Conservation (phyloP, 2,113 vertebrate genomes). For the Glareola pratincola region DNA sequence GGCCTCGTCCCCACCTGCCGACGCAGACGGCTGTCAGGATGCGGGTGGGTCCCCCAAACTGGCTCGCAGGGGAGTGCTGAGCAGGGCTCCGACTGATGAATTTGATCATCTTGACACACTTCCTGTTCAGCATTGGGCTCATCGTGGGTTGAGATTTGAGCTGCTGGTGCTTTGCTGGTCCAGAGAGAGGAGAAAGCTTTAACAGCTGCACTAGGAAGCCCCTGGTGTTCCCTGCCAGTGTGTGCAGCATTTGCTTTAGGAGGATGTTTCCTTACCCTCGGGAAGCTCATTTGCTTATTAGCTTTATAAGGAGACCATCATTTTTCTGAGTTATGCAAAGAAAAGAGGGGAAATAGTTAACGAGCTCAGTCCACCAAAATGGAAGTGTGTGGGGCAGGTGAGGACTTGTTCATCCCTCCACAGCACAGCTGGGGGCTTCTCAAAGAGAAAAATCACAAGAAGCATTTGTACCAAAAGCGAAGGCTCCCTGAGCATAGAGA, state of each 20-base stretch:
- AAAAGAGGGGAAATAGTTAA: neutral
- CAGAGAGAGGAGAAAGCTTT: neutral
- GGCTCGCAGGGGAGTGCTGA: neutral
- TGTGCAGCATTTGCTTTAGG: neutral
- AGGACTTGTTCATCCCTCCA: neutral
- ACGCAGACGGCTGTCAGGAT: neutral
- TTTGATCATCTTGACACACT: neutral
- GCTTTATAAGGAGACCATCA: neutral
- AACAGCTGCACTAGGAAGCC: neutral
- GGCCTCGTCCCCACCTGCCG: neutral
- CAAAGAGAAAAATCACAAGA: neutral
- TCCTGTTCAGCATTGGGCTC: neutral
- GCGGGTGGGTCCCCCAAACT: neutral
- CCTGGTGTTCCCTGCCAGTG: neutral
- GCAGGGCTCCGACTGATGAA: neutral
- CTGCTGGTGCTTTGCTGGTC: neutral
- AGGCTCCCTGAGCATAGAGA: neutral
- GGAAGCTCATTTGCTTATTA: neutral
- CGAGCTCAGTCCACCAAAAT: neutral
- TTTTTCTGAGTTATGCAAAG: neutral
- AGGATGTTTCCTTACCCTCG: neutral
- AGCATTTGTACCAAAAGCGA: neutral
- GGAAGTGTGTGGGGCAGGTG: neutral
- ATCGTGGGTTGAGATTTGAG: neutral
- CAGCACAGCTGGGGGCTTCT: neutral